phyloP scores from a whole-genome alignment of 2,888 invertebrate species.

The Prosopocoilus inquinatus region DNA sequence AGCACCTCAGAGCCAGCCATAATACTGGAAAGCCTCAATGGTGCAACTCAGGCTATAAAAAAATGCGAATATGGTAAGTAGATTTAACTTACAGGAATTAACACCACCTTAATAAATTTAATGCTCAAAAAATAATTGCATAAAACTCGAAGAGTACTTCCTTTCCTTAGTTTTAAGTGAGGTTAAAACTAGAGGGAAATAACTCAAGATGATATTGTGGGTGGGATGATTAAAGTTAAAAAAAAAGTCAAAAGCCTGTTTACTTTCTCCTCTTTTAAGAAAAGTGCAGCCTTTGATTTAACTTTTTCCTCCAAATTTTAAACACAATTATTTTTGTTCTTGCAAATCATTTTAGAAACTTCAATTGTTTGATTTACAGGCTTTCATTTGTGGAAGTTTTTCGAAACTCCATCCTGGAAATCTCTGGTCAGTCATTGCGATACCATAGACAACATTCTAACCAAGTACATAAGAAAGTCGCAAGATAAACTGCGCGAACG shows the following conservation, averaged over 20 bases:
- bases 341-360: no score
- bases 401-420: constrained; percentile 60
- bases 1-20: constrained; percentile 57
- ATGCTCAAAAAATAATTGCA: no score
- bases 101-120: no score
- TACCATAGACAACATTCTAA: constrained; percentile 60
- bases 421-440: constrained; percentile 61
- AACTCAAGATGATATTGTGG: no score
- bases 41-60: constrained; percentile 59
- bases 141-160: no score
- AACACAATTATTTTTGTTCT: no score
- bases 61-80: constrained; percentile 56
- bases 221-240: no score
- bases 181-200: no score
- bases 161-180: no score
- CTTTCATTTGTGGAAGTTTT: constrained; percentile 63
- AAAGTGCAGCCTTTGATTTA: no score
- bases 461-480: constrained; percentile 58
- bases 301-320: no score
- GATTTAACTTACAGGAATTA: neutral
- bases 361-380: constrained; percentile 40
- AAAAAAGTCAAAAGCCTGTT: neutral
- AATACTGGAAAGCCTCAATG: constrained; percentile 58
- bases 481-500: constrained; percentile 42
- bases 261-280: neutral